These are phyloP conservation scores for Polymixis flavicincta DNA, from an alignment of 2,888 invertebrate genomes.

Conservation along the genomic window DNA sequence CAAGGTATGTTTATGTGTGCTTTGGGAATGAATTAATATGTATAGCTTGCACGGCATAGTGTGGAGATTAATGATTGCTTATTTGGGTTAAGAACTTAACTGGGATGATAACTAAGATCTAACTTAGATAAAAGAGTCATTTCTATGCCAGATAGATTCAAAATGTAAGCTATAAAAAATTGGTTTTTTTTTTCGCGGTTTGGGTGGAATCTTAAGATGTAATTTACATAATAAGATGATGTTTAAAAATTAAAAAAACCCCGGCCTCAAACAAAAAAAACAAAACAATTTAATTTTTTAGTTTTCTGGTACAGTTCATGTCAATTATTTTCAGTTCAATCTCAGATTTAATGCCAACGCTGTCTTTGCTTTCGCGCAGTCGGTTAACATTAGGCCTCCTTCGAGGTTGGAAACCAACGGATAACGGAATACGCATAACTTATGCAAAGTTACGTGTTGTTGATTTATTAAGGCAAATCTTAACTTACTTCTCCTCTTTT, in stretches of 20 bases:
- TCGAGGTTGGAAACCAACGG: background rate
- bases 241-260: background rate
- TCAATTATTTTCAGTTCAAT: background rate
- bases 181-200: background rate
- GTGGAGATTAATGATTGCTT: too few relatives aligned
- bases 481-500: conserved; percentile 85
- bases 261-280: too few relatives aligned
- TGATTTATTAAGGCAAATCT: background rate
- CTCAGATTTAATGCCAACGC: background rate
- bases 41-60: too few relatives aligned
- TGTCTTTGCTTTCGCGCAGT: background rate
- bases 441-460: background rate
- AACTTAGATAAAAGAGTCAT: too few relatives aligned
- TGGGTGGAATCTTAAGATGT: too few relatives aligned
- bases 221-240: background rate
- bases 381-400: background rate
- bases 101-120: background rate
- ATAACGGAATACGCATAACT: background rate
- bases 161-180: background rate
- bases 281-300: background rate
- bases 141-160: background rate
- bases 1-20: too few relatives aligned
- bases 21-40: too few relatives aligned
- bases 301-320: background rate
- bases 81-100: background rate